Evolutionary conservation across 2,888 invertebrate genomes (phyloP).

Genomic region (Busseola fusca): DNA sequence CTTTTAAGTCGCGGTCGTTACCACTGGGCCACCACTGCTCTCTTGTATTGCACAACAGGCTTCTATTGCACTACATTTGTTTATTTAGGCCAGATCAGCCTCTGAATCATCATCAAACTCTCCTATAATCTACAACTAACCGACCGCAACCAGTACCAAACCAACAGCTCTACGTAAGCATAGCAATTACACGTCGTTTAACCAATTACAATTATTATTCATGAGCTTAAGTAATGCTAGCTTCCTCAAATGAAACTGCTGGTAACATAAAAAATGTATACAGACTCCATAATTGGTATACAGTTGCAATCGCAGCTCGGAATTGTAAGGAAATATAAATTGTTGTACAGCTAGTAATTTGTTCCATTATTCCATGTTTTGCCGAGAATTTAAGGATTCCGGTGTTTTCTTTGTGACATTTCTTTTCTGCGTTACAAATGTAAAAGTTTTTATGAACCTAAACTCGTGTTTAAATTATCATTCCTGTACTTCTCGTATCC

Average conservation of each 20-base stretch:
- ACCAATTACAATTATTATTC: slow-evolving; percentile 53
- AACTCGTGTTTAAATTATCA: not conserved
- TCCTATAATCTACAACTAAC: slow-evolving; percentile 1
- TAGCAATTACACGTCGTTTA: slow-evolving; percentile 49
- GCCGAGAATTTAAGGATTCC: slow-evolving; percentile 3
- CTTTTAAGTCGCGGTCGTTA: too few relatives aligned
- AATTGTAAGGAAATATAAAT: slow-evolving; percentile 47
- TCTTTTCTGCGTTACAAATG: not conserved
- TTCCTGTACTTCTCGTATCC: not conserved
- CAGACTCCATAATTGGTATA: slow-evolving; percentile 39
- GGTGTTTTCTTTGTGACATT: slow-evolving; percentile 26
- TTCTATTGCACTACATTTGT: not conserved
- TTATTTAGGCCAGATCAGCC: too few relatives aligned
- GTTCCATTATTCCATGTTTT: slow-evolving; percentile 37
- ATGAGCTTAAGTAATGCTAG: slow-evolving; percentile 39
- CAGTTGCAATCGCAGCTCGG: slow-evolving; percentile 20
- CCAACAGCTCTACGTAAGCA: slow-evolving; percentile 19
- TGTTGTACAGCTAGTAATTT: slow-evolving; percentile 32
- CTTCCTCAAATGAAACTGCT: slow-evolving; percentile 48
- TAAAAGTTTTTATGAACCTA: not conserved
- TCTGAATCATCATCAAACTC: slow-evolving; percentile 1
- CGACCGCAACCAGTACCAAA: slow-evolving; percentile 3
- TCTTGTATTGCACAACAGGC: too few relatives aligned
- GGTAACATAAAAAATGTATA: slow-evolving; percentile 29
- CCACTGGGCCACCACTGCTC: too few relatives aligned